Base-by-base conservation (phyloP, 35 echinoderm and acorn worm genomes). In the Diadema setosum region DNA sequence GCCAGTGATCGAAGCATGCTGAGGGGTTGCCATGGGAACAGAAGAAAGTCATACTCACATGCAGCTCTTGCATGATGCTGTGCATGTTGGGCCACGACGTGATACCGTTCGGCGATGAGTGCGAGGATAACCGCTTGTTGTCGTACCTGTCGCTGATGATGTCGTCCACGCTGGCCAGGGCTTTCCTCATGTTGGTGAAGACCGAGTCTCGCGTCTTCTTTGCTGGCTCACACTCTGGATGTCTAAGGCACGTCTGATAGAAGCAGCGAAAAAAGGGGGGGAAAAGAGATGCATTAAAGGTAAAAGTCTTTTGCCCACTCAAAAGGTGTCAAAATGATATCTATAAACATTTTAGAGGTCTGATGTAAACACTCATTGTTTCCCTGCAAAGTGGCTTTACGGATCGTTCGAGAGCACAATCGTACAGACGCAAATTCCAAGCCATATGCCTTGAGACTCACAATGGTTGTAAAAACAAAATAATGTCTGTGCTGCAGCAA, bases 201-300 rank as follows among this genome's bases (percentile, higher is more conserved):
- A 99, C 93, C 15, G 93, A 93, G 41, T 88, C 86, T 18, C 96
- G 82, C 8, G 86, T 93, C 39, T 92, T 89, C 83, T 86, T 83
- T 21, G 92, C 93, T n/a, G 93, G 80, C 16, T 82, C 57, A 40
- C 93, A 99, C 52, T 99, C 96, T 44, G 96, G 96, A 88, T 99
- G 96, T 90, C 96, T 80, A 89, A 99, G 85, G 80, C 80, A 95
- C 75, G 96, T 95, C 96, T 99, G 90, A 2, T 25, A 0, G 21
- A n/a, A 55, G 12, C 49, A n/a, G n/a, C n/a, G n/a, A n/a, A n/a
- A n/a, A n/a, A 1, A 67, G 25, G 63, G 76, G 31, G 2, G 30
- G 67, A 58, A 84, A 33, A 64, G 3, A 45, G 45, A 30, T 74
- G 45, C 3, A 30, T 26, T 63, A 26, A 48, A 82, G 16, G 39